These are phyloP conservation scores for Xyrauchen texanus DNA, from an alignment of 2,113 vertebrate species.

Conservation along the genomic window DNA sequence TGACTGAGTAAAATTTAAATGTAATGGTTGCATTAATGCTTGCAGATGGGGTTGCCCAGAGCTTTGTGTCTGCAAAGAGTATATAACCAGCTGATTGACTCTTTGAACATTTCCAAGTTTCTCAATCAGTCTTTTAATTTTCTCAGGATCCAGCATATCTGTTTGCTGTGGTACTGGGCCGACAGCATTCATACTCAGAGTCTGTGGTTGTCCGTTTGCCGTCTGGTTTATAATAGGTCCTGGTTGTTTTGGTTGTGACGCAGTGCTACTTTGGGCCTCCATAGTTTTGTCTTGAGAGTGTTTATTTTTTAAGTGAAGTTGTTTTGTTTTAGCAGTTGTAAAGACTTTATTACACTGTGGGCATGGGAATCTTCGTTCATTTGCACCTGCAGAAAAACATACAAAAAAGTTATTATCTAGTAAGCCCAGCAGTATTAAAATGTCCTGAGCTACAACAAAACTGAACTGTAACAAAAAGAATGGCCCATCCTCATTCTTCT, in stretches of 20 bases:
- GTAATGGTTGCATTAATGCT: slow-evolving; percentile 47
- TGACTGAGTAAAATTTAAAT: slow-evolving; percentile 55
- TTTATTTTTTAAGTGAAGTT: slow-evolving; percentile 70
- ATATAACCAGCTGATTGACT: slow-evolving; percentile 74
- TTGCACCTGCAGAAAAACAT: slow-evolving; percentile 58
- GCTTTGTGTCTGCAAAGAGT: slow-evolving; percentile 63
- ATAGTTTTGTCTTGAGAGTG: slow-evolving; percentile 52
- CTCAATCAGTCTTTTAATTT: slow-evolving; percentile 74
- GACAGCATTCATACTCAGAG: slow-evolving; percentile 65
- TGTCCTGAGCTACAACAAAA: neutral
- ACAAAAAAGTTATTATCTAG: slow-evolving; percentile 32
- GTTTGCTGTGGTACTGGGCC: slow-evolving; percentile 71
- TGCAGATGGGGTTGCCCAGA: slow-evolving; percentile 61
- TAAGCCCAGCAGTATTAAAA: neutral
- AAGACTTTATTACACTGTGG: slow-evolving; percentile 69
- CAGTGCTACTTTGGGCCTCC: slow-evolving; percentile 14
- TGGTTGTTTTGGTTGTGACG: slow-evolving; percentile 48
- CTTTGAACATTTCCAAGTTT: slow-evolving; percentile 75
- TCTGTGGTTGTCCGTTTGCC: slow-evolving; percentile 58
- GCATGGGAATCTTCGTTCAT: slow-evolving; percentile 62
- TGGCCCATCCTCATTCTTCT: neutral
- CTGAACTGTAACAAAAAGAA: neutral
- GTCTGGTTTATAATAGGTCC: slow-evolving; percentile 65
- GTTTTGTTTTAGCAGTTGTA: slow-evolving; percentile 66
- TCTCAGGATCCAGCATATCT: slow-evolving; percentile 72